phyloP scores from a whole-genome alignment of 2,797 vertebrate genomes.

The Pangasius djambal region DNA sequence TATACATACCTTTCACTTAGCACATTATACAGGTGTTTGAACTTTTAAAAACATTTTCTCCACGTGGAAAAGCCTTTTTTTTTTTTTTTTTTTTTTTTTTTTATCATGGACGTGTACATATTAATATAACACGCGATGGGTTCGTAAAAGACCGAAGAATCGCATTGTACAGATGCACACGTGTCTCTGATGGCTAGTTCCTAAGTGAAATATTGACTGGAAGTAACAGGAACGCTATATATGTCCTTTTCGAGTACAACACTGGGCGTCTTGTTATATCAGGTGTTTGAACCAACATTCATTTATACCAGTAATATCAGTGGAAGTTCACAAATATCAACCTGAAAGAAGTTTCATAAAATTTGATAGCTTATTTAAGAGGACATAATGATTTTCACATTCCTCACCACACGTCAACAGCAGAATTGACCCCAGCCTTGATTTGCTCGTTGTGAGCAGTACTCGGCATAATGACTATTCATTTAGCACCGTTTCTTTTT shows the following conservation, averaged over 20 bases:
- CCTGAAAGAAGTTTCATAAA: neutral
- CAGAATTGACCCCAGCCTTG: neutral
- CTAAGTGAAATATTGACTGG: conserved; percentile 23
- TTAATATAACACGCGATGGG: conserved; percentile 15
- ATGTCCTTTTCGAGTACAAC: neutral
- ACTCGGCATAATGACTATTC: neutral
- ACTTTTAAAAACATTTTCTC: conserved; percentile 43
- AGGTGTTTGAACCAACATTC: neutral
- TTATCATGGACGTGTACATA: conserved; percentile 47
- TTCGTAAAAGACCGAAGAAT: conserved; percentile 3
- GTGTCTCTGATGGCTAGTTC: conserved; percentile 15
- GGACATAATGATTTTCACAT: neutral
- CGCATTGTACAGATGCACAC: conserved; percentile 3
- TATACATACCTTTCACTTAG: conserved; percentile 23
- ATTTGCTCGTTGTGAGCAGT: neutral
- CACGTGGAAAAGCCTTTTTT: conserved; percentile 24
- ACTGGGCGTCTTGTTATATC: neutral
- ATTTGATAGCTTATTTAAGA: conserved; percentile 1
- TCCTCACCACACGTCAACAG: neutral
- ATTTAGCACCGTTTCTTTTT: neutral
- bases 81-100: conserved; percentile 9
- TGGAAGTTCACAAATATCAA: neutral
- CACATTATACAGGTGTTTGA: neutral
- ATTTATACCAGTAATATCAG: neutral
- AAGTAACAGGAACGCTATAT: conserved; percentile 22